Conservation (phyloP, 2,888 invertebrate genomes). For the Trisateles emortualis region DNA sequence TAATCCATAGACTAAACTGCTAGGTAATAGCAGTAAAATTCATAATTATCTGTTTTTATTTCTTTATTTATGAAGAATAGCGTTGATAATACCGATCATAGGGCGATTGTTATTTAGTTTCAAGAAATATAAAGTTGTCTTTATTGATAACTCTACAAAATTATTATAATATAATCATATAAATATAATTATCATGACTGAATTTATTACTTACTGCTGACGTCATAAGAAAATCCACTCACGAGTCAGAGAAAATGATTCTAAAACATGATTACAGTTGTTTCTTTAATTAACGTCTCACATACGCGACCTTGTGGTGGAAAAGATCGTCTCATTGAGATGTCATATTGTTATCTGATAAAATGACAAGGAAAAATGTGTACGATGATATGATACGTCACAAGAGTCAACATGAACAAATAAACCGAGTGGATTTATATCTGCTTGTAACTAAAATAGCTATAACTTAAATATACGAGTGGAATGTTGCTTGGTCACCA, state of each 20-base stretch:
- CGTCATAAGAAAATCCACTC: constrained; percentile 16
- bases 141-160: too few species aligned
- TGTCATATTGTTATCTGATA: constrained; percentile 58
- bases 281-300: constrained; percentile 25
- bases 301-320: constrained; percentile 51
- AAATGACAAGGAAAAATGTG: constrained; percentile 53
- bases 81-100: background rate
- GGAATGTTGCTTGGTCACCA: too few species aligned
- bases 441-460: background rate
- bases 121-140: too few species aligned
- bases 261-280: constrained; percentile 13
- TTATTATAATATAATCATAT: background rate
- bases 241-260: constrained; percentile 20
- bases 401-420: constrained; percentile 33
- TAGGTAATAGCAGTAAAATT: background rate
- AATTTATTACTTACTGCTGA: constrained; percentile 1
- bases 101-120: background rate
- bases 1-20: background rate
- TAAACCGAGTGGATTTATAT: background rate
- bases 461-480: too few species aligned
- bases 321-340: constrained; percentile 57
- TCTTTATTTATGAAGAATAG: background rate
- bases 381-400: constrained; percentile 40
- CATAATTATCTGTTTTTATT: background rate
- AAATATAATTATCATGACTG: background rate